Evolutionary conservation across 2,797 vertebrate genomes (phyloP).

Genomic region (Saxicola maurus): DNA sequence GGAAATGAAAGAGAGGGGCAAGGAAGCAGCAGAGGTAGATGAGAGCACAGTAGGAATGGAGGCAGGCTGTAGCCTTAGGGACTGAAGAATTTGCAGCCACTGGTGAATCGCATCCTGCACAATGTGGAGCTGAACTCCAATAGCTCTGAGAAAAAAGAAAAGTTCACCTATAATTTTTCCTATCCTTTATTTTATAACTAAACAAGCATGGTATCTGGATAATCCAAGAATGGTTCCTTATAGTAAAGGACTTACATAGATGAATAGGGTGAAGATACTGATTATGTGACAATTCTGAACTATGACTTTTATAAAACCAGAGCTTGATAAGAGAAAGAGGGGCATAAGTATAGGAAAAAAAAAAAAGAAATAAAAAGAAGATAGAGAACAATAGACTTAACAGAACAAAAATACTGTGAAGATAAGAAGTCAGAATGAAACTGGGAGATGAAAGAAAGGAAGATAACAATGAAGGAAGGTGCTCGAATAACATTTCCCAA

Average conservation of each 20-base stretch:
- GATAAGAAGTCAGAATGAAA: slow-evolving; percentile 19
- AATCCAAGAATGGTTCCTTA: not conserved
- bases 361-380: not conserved
- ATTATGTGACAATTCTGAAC: not conserved
- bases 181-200: not conserved
- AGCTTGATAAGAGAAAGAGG: not conserved
- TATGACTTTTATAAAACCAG: not conserved
- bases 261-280: not conserved
- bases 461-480: not conserved
- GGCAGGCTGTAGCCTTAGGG: not conserved
- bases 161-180: not conserved
- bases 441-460: slow-evolving; percentile 3
- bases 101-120: not conserved
- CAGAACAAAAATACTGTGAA: not conserved
- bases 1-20: not conserved
- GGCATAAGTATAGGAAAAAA: not conserved
- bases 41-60: not conserved
- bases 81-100: not conserved
- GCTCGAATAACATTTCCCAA: not conserved
- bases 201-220: not conserved
- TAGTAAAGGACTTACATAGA: not conserved
- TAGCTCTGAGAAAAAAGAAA: not conserved
- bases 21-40: not conserved
- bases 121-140: not conserved
- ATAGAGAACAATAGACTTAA: slow-evolving; percentile 5